phyloP scores from a whole-genome alignment of 2,888 invertebrate genomes.

The Leptinotarsa haldemani region DNA sequence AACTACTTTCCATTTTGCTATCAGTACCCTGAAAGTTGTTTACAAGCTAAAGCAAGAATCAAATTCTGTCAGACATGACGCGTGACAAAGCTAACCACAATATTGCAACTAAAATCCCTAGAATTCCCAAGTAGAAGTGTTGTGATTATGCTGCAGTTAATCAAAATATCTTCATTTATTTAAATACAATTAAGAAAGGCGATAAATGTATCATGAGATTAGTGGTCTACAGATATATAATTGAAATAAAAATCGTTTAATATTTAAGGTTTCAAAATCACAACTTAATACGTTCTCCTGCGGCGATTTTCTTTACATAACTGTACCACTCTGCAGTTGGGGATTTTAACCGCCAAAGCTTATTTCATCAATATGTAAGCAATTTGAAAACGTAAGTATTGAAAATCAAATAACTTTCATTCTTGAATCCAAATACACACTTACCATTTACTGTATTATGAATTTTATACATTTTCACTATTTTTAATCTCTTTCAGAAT shows the following conservation, averaged over 20 bases:
- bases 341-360: constrained; percentile 39
- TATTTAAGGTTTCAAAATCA: neutral
- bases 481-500: constrained; percentile 4
- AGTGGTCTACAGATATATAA: neutral
- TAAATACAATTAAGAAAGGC: neutral
- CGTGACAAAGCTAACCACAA: constrained; percentile 11
- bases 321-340: constrained; percentile 28
- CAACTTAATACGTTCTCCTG: neutral
- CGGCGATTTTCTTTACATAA: constrained; percentile 3
- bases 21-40: constrained; percentile 8
- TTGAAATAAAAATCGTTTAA: neutral
- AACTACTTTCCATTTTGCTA: constrained; percentile 20
- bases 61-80: constrained; percentile 8
- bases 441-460: neutral
- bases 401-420: neutral
- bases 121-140: neutral
- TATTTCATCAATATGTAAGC: neutral
- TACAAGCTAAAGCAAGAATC: constrained; percentile 5
- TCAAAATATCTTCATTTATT: neutral
- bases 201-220: neutral
- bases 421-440: neutral
- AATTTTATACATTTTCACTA: neutral
- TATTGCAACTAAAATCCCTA: constrained; percentile 10
- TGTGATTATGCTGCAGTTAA: neutral
- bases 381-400: constrained; percentile 2